Base-by-base conservation (phyloP, 2,888 invertebrate genomes). In the Heliconius ethilla region DNA sequence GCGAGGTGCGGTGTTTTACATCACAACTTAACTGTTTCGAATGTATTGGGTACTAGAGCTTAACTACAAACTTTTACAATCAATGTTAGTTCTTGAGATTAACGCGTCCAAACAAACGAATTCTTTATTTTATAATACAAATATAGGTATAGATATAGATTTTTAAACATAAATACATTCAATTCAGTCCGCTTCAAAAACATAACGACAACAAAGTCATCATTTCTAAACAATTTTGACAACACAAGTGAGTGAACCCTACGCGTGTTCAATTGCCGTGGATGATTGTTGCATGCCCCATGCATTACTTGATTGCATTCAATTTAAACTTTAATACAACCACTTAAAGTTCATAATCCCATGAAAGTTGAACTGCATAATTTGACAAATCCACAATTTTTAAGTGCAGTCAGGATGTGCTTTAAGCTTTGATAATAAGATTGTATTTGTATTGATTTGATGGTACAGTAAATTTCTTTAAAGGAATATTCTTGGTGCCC, bases 341-440 rank as follows among this genome's bases (percentile, higher is more conserved):
- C 73, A 29, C 5, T 79, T 87, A 91, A 83, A 88, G 88, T 83
- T 84, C 85, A 89, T 87, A 90, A 88, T 91, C 83, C 87, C 83
- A 83, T 86, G 85, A 83, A 83, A 77, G 82, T 75, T 78, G 77
- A 81, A 83, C 82, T 84, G 82, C 85, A 86, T 85, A 75, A 76
- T 76, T 72, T 79, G 76, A 78, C 37, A 63, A 63, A 22, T 15
- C 70, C 75, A 45, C n/a, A 72, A 6, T 79, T 70, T 18, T 29
- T 40, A 72, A 79, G 67, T 81, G 78, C 81, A 45, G 81, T 80
- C 76, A 67, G 65, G 76, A 83, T 83, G 80, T 67, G 37, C 73
- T 72, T 81, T 80, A 81, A 40, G 0, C 1, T 18, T 13, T 75
- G 33, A 65, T 1, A 2, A 73, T 83, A 85, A 75, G 76, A 83